phyloP scores from a whole-genome alignment of 2,113 vertebrate species.

The Tapirus terrestris region DNA sequence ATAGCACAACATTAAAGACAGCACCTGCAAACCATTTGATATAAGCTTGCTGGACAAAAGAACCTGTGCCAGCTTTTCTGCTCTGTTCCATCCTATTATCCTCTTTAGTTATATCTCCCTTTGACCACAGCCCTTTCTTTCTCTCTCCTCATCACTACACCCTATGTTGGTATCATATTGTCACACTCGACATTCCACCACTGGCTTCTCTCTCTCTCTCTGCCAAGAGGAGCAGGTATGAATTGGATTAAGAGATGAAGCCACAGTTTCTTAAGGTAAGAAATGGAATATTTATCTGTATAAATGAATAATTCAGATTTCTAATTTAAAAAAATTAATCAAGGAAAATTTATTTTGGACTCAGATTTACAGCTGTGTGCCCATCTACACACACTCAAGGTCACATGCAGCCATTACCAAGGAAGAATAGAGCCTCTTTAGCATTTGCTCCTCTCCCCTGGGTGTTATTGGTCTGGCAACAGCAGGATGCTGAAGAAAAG shows the following conservation, averaged over 20 bases:
- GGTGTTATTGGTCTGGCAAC: neutral
- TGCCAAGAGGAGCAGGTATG: neutral
- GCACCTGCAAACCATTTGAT: neutral
- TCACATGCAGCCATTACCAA: neutral
- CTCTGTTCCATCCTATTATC: neutral
- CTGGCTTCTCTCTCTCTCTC: neutral
- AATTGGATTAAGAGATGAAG: neutral
- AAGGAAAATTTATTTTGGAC: neutral
- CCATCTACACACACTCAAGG: neutral
- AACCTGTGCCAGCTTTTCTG: neutral
- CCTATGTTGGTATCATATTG: neutral
- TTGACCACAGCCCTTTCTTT: neutral
- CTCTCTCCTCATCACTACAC: neutral
- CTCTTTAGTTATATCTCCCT: neutral
- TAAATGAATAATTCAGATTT: constrained; percentile 61
- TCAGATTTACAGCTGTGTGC: neutral
- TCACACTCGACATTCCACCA: neutral
- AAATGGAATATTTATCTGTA: constrained; percentile 51
- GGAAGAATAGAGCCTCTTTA: neutral
- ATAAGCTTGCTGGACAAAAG: neutral
- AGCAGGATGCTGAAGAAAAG: neutral
- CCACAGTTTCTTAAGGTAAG: neutral
- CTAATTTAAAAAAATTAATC: neutral
- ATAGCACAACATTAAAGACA: neutral
- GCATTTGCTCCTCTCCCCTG: neutral